Base-by-base conservation (phyloP, 92 coral and sea anemone species). In the Porites rus region DNA sequence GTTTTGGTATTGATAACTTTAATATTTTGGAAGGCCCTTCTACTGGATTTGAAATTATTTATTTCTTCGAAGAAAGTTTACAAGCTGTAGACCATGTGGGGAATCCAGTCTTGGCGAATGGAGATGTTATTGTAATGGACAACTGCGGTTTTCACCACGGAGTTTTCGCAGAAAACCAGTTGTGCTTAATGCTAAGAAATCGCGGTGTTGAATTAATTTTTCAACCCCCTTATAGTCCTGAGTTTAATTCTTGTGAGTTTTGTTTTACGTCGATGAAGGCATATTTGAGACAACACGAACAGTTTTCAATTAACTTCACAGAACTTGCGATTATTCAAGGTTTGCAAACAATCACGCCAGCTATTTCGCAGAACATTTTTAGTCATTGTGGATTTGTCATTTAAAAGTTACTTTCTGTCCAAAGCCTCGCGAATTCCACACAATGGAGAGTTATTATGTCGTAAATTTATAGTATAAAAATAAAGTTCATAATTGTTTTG, bases 21-120 rank as follows among this genome's bases (percentile, higher is more conserved):
- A 85, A 90, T 69, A 85, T 85, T 61, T 80, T 90, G 68, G 86
- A 85, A 25, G 90, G 89, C 9, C 86, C 89, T 52, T 90, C 89
- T 12, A 90, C 85, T 68, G 87, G 87, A 12, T 31, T 90, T 8
- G 92, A 90, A 79, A 85, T 90, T 86, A 43, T 90, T 51, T 21
- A 90, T 59, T 90, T 90, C 69, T 84, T 90, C 65, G 67, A 79
- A 53, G 79, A 88, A 66, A 54, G 84, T 69, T 79, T 83, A 18
- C 64, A 75, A 76, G 69, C 67, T n/a, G 89, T 81, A 18, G 88
- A 88, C 22, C 63, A 20, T 54, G 65, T 83, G 19, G 92, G 75
- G n/a, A 83, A 83, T 63, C 92, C 88, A 54, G 77, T 79, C 28
- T 63, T 84, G 14, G 70, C 69, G 51, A 56, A 84, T 51, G 89